Evolutionary conservation across 1,140 invertebrate species (phyloP).

Genomic region (Aphis craccivora): DNA sequence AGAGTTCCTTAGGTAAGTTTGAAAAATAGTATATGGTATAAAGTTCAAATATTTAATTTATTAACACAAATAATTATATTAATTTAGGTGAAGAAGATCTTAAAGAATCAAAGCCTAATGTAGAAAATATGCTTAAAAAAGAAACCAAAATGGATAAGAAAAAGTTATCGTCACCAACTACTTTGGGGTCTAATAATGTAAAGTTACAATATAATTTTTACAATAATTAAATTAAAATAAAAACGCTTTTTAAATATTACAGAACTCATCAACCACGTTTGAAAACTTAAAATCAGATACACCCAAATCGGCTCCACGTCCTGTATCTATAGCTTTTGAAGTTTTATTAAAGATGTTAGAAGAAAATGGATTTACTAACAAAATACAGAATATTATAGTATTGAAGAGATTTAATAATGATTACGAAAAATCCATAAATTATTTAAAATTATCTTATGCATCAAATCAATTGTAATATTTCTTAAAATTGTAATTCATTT

Average conservation of each 20-base stretch:
- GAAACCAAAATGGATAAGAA: neutral
- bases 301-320: too few species aligned
- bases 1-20: neutral
- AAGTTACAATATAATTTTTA: neutral
- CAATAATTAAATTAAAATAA: neutral
- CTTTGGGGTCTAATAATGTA: neutral
- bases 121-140: neutral
- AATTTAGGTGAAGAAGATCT: neutral
- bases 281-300: neutral
- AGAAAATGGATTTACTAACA: conserved; percentile 11
- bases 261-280: neutral
- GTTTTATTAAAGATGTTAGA: neutral
- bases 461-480: too few species aligned
- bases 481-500: too few species aligned
- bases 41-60: neutral
- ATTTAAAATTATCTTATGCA: neutral
- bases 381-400: conserved; percentile 52
- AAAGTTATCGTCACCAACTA: neutral
- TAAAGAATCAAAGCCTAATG: neutral
- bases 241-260: neutral
- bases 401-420: conserved; percentile 43
- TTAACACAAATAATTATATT: neutral
- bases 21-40: neutral
- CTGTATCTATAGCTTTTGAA: neutral
- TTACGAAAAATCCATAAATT: conserved; percentile 21